Evolutionary conservation across 2,888 invertebrate species (phyloP).

Genomic region (Catocala fraxini): DNA sequence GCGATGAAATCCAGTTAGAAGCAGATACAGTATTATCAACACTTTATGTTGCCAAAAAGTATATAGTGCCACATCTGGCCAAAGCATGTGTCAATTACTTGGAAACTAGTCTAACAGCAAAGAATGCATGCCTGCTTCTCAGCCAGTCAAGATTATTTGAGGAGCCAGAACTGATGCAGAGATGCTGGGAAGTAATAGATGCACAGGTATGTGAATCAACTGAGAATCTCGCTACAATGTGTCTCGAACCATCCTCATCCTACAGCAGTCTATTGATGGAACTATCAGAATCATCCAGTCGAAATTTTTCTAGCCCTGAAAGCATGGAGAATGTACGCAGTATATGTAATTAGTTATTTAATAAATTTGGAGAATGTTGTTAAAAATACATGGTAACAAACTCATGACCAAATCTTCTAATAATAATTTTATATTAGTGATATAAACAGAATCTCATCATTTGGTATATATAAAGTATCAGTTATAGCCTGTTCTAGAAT

Average conservation of each 20-base stretch:
- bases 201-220: constrained; percentile 93
- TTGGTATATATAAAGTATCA: not conserved
- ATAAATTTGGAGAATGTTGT: constrained; percentile 12
- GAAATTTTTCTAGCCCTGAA: constrained; percentile 76
- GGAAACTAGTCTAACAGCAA: constrained; percentile 98
- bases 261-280: constrained; percentile 81
- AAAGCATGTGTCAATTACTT: constrained; percentile 97
- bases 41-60: constrained; percentile 98
- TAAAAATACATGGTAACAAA: constrained; percentile 26
- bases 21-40: constrained; percentile 98
- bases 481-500: not conserved
- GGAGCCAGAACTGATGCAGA: constrained; percentile 98
- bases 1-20: constrained; percentile 98
- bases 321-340: constrained; percentile 70
- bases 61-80: constrained; percentile 97
- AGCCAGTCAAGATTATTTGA: constrained; percentile 98
- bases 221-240: constrained; percentile 81
- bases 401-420: constrained; percentile 24
- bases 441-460: constrained; percentile 8
- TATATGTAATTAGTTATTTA: constrained; percentile 60
- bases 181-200: constrained; percentile 99
- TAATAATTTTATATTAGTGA: not conserved
- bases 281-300: constrained; percentile 77
- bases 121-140: constrained; percentile 97
- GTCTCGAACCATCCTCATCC: constrained; percentile 77